Evolutionary conservation across 2,113 vertebrate genomes (phyloP).

Genomic region (Tretioscincus oriximinensis): DNA sequence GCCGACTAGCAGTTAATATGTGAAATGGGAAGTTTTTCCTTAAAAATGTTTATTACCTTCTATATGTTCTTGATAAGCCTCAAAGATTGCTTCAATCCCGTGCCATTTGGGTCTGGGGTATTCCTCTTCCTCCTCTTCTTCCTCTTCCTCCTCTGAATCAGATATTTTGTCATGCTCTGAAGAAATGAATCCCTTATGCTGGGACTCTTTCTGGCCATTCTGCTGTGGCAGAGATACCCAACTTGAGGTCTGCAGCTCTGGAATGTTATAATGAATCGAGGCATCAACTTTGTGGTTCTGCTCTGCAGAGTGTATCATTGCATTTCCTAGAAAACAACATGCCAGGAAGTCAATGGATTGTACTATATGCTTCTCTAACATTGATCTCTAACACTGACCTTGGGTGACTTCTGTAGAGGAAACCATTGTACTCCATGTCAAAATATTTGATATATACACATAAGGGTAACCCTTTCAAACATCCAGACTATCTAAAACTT

Average conservation of each 20-base stretch:
- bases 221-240: slow-evolving; percentile 72
- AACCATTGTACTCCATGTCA: neutral
- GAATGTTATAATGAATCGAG: slow-evolving; percentile 97
- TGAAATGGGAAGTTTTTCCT: neutral
- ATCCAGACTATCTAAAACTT: neutral
- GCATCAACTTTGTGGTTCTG: slow-evolving; percentile 88
- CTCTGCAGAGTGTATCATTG: slow-evolving; percentile 74
- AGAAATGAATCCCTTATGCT: slow-evolving; percentile 60
- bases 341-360: neutral
- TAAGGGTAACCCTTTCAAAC: neutral
- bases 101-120: slow-evolving; percentile 85
- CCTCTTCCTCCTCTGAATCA: slow-evolving; percentile 80
- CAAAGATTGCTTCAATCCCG: slow-evolving; percentile 95
- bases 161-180: slow-evolving; percentile 77
- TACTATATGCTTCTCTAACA: neutral
- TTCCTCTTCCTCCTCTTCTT: slow-evolving; percentile 73
- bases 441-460: neutral
- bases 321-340: slow-evolving; percentile 66
- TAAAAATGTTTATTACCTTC: slow-evolving; percentile 77
- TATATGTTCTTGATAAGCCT: slow-evolving; percentile 96
- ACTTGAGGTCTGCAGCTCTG: slow-evolving; percentile 85
- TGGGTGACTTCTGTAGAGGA: neutral
- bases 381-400: neutral
- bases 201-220: slow-evolving; percentile 85
- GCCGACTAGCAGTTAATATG: neutral